These are phyloP conservation scores for Mobula hypostoma DNA, from an alignment of 2,113 vertebrate genomes.

Conservation along the genomic window DNA sequence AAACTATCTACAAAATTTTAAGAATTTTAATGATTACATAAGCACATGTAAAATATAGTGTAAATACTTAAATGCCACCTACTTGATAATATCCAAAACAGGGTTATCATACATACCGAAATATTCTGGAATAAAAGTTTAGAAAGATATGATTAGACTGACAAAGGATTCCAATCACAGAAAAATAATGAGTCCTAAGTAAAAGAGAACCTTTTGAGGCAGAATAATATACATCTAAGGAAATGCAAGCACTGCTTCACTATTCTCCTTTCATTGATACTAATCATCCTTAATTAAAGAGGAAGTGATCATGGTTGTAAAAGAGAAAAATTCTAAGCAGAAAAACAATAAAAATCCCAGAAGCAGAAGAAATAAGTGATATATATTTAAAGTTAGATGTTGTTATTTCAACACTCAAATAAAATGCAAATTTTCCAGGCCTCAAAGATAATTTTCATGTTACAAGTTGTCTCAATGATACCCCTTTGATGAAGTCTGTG, in stretches of 20 bases:
- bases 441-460: background rate
- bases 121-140: slow-evolving; percentile 30
- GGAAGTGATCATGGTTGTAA: background rate
- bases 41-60: background rate
- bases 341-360: background rate
- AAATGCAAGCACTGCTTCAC: background rate
- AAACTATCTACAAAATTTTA: slow-evolving; percentile 8
- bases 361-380: background rate
- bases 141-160: background rate
- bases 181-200: background rate
- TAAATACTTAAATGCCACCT: background rate
- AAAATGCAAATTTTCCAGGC: background rate
- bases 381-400: background rate
- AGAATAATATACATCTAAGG: too few species aligned
- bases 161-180: background rate
- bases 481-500: too few species aligned
- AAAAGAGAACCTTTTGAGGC: background rate
- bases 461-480: too few species aligned
- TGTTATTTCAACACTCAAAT: too few species aligned
- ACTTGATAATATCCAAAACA: slow-evolving; percentile 6
- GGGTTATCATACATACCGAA: slow-evolving; percentile 1
- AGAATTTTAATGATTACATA: background rate
- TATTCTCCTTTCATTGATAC: background rate
- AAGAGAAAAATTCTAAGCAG: background rate
- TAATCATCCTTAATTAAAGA: background rate